phyloP scores from a whole-genome alignment of 2,113 vertebrate species.

The Centropus bengalensis region DNA sequence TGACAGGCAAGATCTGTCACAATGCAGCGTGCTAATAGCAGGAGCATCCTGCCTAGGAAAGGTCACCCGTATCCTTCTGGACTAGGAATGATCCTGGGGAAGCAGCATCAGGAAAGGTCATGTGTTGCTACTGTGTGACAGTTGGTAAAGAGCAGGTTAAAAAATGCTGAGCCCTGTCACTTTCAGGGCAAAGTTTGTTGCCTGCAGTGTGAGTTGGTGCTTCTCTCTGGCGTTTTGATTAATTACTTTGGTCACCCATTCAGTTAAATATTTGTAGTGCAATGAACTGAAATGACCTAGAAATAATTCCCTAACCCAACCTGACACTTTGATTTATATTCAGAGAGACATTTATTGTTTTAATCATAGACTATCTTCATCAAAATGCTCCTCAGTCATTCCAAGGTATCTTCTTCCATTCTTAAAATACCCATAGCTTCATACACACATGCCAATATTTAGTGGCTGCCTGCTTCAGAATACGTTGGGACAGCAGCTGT shows the following conservation, averaged over 20 bases:
- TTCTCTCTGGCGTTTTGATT: not conserved
- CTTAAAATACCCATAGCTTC: not conserved
- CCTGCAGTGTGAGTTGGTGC: not conserved
- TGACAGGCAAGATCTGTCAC: not conserved
- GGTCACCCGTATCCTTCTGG: not conserved
- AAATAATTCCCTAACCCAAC: constrained; percentile 13
- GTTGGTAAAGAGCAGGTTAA: not conserved
- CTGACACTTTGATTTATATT: not conserved
- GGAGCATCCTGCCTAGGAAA: not conserved
- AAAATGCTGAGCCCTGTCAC: not conserved
- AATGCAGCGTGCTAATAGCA: not conserved
- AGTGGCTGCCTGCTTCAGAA: not conserved
- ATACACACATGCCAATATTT: not conserved
- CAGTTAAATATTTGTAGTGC: not conserved
- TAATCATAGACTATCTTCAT: not conserved
- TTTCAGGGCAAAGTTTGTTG: not conserved
- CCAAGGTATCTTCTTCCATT: not conserved
- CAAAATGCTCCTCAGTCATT: not conserved
- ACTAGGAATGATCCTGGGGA: not conserved
- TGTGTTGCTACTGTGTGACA: not conserved
- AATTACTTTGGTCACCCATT: constrained; percentile 43
- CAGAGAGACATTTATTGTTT: not conserved
- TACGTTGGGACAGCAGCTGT: not conserved
- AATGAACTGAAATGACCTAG: constrained; percentile 42
- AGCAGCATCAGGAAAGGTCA: not conserved